Conservation (phyloP, 2,797 vertebrate genomes). For the Aplochiton taeniatus region DNA sequence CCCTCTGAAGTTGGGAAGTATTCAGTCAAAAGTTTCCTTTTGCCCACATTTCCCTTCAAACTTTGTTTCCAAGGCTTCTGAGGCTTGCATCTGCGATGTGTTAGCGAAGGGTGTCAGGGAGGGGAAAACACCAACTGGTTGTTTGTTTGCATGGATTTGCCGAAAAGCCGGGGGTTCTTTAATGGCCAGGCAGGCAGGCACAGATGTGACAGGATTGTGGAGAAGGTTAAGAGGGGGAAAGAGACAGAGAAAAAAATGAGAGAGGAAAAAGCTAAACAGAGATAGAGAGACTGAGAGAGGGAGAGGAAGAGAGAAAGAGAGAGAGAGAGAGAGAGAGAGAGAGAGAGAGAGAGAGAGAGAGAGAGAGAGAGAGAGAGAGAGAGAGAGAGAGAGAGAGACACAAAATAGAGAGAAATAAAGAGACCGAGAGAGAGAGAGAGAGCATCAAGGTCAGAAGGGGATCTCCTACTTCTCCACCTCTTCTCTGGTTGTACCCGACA, state of each 20-base stretch:
- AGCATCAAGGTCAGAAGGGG: neutral
- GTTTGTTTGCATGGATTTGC: slow-evolving; percentile 3
- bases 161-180: no score
- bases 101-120: neutral
- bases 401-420: no score
- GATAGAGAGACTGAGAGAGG: neutral
- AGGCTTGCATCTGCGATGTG: neutral
- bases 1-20: neutral
- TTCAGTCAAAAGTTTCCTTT: neutral
- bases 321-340: slow-evolving; percentile 4
- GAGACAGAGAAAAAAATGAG: neutral
- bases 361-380: neutral
- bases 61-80: slow-evolving; percentile 21
- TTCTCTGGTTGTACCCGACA: no score
- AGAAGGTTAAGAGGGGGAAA: neutral
- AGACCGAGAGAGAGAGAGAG: slow-evolving; percentile 17
- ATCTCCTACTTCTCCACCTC: no score
- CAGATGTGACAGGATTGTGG: slow-evolving; percentile 12
- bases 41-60: neutral
- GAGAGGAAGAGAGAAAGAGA: slow-evolving; percentile 11
- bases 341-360: no score
- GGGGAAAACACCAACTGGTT: neutral
- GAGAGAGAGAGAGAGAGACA: slow-evolving; percentile 5
- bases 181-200: neutral
- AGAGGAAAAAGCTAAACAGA: neutral